Evolutionary conservation across 2,113 vertebrate species (phyloP), one percentile per base, ranked within the genome.

Genomic region (Girardinichthys multiradiatus): DNA sequence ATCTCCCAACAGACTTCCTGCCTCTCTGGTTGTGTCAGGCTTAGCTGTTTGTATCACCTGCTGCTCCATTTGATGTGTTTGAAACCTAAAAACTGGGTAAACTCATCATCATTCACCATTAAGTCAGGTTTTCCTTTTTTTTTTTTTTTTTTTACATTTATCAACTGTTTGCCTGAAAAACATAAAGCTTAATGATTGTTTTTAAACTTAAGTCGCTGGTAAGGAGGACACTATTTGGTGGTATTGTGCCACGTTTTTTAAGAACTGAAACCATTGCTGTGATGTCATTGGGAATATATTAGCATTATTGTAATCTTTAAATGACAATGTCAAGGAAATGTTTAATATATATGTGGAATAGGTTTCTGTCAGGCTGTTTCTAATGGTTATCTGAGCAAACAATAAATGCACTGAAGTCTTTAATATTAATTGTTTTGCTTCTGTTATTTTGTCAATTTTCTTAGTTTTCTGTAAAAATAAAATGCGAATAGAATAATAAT

Each of bases 381-480:
- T 88, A 70, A 73, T 83, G 58, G 79, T 76, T 82, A 79, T 89
- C 85, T 84, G 80, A 89, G 77, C 76, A 84, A 86, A 87, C 48
- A 92, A 93, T 91, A 91, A 93, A 82, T 90, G 88, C 88, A 90
- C 86, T 91, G 86, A 77, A 87, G 39, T 84, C 70, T 83, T 79
- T 77, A 62, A 59, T 80, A 77, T 70, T 11, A 26, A 1, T 61
- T 69, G 11, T 65, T 57, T 79, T 67, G 39, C 19, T 59, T 19
- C 29, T 2, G 2, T 28, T 10, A 1, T 51, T 24, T 26, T 4
- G 12, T 54, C 15, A 14, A 21, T 27, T 1, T 7, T 11, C 3
- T 33, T n/a, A n/a, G n/a, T 57, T 58, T 9, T 17, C 28, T 68
- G 64, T 45, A 54, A 28, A 45, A n/a, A n/a, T n/a, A 64, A n/a